Percentiles rank a stretch among this genome's conserved stretches.
Conservation (phyloP, 1,140 invertebrate species). For the Heliconius eleuchia region DNA sequence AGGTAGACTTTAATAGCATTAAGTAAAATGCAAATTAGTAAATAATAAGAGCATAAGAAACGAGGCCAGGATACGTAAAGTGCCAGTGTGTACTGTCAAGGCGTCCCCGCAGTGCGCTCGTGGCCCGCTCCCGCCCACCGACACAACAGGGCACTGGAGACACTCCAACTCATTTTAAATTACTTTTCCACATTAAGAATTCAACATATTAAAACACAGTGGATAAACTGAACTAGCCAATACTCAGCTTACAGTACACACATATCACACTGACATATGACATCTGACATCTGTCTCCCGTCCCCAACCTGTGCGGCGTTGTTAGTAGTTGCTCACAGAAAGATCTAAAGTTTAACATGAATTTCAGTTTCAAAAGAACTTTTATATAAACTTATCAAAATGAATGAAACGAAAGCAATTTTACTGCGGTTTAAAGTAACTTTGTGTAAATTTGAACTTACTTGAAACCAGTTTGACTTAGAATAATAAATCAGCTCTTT, state of each 20-base stretch:
- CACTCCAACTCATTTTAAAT: not conserved
- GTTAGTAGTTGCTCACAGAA: too few relatives aligned
- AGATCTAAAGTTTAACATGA: not conserved
- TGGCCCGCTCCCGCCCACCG: not conserved
- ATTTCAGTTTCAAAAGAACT: not conserved
- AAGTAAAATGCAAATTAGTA: not conserved
- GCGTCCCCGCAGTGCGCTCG: not conserved
- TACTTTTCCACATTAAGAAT: not conserved
- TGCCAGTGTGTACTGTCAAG: too few relatives aligned
- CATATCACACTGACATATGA: too few relatives aligned
- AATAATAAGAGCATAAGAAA: not conserved
- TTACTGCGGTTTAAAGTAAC: not conserved
- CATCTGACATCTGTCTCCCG: too few relatives aligned
- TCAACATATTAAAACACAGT: too few relatives aligned
- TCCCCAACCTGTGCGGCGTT: too few relatives aligned
- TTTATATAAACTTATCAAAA: not conserved
- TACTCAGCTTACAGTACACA: too few relatives aligned
- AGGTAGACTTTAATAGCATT: not conserved
- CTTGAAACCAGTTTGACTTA: not conserved
- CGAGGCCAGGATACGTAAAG: not conserved
- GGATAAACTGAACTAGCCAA: too few relatives aligned
- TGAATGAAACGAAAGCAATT: conserved; percentile 1
- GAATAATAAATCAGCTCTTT: not conserved
- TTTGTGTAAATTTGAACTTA: not conserved
- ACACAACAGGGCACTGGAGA: not conserved